Conservation (phyloP, 23 tunicate genomes). For the Phallusia fumigata region DNA sequence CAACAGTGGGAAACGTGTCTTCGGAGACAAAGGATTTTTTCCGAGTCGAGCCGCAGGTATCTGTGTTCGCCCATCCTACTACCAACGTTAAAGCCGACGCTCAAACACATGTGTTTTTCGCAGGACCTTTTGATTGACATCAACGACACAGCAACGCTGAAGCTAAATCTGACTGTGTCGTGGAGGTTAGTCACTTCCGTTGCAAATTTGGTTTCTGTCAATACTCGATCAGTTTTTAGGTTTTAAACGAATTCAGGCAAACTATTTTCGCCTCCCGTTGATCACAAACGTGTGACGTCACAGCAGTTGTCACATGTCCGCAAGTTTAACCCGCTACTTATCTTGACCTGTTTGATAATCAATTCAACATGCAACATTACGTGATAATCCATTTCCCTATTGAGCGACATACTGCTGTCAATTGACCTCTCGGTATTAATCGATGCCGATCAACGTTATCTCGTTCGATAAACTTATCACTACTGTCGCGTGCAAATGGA, state of each 20-base stretch:
- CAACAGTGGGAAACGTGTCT: conserved; percentile 55
- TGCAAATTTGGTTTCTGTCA: too few relatives aligned
- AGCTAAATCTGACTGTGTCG: conserved; percentile 33
- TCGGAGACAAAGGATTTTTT: conserved; percentile 69
- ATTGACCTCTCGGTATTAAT: too few relatives aligned
- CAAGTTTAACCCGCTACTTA: too few relatives aligned
- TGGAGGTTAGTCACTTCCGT: conserved; percentile 52
- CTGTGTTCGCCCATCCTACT: background rate
- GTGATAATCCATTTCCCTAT: too few relatives aligned
- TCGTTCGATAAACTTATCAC: too few relatives aligned
- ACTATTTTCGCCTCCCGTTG: background rate
- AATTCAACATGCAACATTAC: too few relatives aligned
- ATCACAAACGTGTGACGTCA: background rate
- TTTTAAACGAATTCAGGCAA: background rate
- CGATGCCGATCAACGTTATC: too few relatives aligned
- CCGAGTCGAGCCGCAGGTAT: conserved; percentile 55
- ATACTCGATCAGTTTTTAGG: background rate
- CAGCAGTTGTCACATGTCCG: too few relatives aligned
- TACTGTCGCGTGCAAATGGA: too few relatives aligned
- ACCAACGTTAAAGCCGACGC: background rate
- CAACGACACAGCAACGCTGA: conserved; percentile 71
- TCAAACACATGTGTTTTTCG: background rate
- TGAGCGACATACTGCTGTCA: too few relatives aligned
- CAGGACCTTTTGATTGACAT: conserved; percentile 51
- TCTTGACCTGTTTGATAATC: too few relatives aligned